Evolutionary conservation across 2,888 invertebrate genomes (phyloP), one percentile per base, ranked within the genome.

Genomic region (Metallyticus violacea): DNA sequence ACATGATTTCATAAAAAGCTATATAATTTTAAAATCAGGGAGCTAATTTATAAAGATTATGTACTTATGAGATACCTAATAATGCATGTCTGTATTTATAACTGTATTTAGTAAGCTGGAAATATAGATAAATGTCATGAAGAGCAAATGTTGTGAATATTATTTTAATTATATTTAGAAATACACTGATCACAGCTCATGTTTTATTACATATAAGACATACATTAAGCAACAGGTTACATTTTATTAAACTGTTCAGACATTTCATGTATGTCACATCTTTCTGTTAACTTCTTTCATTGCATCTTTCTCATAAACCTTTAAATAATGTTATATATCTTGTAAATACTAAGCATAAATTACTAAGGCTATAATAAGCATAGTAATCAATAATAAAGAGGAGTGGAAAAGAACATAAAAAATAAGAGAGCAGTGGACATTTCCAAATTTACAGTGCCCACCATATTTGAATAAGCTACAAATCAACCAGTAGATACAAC

Each of bases 161-260:
- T 62, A 62, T 62, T 81, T 81, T 30, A 30, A 81, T 81, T 81
- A 26, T 27, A 30, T 81, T 30, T 81, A 77, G 77, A 83, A 83
- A 83, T 83, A 77, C 77, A 76, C 29, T 83, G 83, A 77, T 83
- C 83, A 83, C 83, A 83, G 83, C 83, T 83, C 83, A 76, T 83
- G 40, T n/a, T 77, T 83, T 83, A 83, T 83, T 77, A 28, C 29
- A 77, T 77, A 62, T 77, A 77, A 83, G 77, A 83, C 76, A 77
- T 77, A 83, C 83, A 83, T 30, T 76, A 83, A 83, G 83, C 83
- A 77, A 26, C 26, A 83, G 26, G 27, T 79, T 83, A 83, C 83
- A 83, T n/a, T 83, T 77, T 30, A 28, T 29, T 80, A 15, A 62
- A 27, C 30, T 81, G 81, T 30, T 81, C 30, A 81, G 40, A 81